Base-by-base conservation (phyloP, 2,797 vertebrate genomes). In the Tokudaia muenninki region DNA sequence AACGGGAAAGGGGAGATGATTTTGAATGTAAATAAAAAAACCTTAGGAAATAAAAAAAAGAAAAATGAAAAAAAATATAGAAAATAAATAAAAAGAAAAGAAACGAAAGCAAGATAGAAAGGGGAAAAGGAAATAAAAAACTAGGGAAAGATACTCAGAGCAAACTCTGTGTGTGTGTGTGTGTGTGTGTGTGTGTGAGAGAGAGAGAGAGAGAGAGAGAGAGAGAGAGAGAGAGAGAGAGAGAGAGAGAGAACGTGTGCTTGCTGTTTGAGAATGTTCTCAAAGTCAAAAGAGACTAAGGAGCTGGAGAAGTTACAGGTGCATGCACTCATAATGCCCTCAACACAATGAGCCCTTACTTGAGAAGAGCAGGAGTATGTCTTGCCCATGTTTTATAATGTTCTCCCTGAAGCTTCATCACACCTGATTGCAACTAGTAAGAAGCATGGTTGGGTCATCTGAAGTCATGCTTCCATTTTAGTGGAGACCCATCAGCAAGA, bases 401-500 rank as follows among this genome's bases (percentile, higher is more conserved):
- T 80, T 96, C 41, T 92, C 63, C 83, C 0, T 67, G 77, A 97
- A 97, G 95, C 89, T 91, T 91, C 0, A 41, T 70, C 31, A 84
- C 9, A 78, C 31, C 59, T 50, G 61, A n/a, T 44, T 74, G 1
- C 44, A 92, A 70, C 98, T 97, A 97, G 93, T 96, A 97, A 97
- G 95, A 97, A 84, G 50, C 84, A 96, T 89, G 94, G 94, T 26
- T 21, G 90, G 93, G 47, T 57, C 10, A 96, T 95, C 92, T 98
- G 94, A 93, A 98, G 95, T 95, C 93, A 91, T 96, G 96, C 97
- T 94, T 89, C 93, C 96, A 93, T 98, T 98, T 98, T 98, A 98
- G 98, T 98, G 98, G 98, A 84, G 57, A 94, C 97, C 98, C 95
- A 95, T 98, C 97, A 98, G 95, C 97, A 97, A 98, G 97, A 94